phyloP scores from a whole-genome alignment of 2,797 vertebrate species.

The Tadarida brasiliensis region DNA sequence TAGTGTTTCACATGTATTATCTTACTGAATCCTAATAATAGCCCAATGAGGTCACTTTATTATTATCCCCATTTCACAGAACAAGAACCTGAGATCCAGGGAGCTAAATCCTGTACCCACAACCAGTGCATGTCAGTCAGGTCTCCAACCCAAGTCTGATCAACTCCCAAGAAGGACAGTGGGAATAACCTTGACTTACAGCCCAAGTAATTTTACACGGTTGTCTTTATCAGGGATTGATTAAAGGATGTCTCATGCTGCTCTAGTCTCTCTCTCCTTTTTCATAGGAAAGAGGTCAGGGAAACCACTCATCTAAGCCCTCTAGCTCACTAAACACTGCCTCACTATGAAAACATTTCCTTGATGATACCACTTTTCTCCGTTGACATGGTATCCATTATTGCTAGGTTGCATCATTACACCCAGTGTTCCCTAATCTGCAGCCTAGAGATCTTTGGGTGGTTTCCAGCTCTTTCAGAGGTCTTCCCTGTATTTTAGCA shows the following conservation, averaged over 20 bases:
- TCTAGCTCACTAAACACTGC: not conserved
- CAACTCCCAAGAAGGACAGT: not conserved
- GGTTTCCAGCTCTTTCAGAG: not conserved
- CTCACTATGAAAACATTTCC: not conserved
- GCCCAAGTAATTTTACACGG: not conserved
- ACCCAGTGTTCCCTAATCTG: not conserved
- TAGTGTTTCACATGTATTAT: not conserved
- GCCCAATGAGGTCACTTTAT: not conserved
- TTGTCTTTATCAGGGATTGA: not conserved
- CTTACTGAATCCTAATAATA: not conserved
- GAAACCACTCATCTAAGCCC: not conserved
- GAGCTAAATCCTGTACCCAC: not conserved
- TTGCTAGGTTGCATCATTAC: not conserved
- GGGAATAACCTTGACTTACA: not conserved
- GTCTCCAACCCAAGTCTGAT: not conserved
- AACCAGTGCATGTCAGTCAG: not conserved
- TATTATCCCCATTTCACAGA: not conserved
- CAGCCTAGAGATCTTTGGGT: not conserved
- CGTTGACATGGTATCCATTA: not conserved
- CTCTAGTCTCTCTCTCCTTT: not conserved
- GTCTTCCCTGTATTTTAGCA: not conserved
- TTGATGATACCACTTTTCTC: not conserved
- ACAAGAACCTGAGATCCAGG: too few relatives aligned
- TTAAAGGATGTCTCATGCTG: not conserved
- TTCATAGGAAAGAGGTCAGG: not conserved